Percentiles rank a stretch among this genome's conserved stretches.
phyloP scores from a whole-genome alignment of 1,140 invertebrate genomes.

The Apis laboriosa region DNA sequence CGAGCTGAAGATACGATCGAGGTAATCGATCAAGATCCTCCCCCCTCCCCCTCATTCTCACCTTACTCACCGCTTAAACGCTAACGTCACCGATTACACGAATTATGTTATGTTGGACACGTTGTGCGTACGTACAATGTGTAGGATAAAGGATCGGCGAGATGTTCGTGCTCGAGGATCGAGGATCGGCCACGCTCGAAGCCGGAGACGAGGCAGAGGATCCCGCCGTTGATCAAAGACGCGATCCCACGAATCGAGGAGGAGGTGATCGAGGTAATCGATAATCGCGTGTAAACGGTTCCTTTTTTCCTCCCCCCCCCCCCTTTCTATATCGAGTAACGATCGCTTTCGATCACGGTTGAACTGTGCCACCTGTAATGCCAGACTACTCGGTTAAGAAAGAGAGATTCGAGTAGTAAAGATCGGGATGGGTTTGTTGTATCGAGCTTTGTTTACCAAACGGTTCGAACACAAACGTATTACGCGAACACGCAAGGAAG shows the following conservation, averaged over 20 bases:
- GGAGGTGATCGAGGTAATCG: slow-evolving; percentile 45
- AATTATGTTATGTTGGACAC: background rate
- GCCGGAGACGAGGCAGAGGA: slow-evolving; percentile 50
- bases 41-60: too few species aligned
- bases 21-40: slow-evolving; percentile 34
- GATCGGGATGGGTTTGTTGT: background rate
- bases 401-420: too few species aligned
- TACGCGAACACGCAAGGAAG: background rate
- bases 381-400: too few species aligned
- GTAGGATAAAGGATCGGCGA: slow-evolving; percentile 23
- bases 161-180: slow-evolving; percentile 36
- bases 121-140: background rate
- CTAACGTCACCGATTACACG: background rate
- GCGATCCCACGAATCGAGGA: slow-evolving; percentile 26
- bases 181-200: slow-evolving; percentile 55
- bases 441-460: background rate
- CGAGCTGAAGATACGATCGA: slow-evolving; percentile 25
- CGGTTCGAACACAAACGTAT: background rate
- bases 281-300: too few species aligned
- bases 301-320: too few species aligned
- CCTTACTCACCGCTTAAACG: background rate
- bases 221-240: slow-evolving; percentile 43
- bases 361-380: too few species aligned
- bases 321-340: too few species aligned
- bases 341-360: background rate